phyloP scores from a whole-genome alignment of 2,888 invertebrate genomes.

The Reticulitermes lucifugus region DNA sequence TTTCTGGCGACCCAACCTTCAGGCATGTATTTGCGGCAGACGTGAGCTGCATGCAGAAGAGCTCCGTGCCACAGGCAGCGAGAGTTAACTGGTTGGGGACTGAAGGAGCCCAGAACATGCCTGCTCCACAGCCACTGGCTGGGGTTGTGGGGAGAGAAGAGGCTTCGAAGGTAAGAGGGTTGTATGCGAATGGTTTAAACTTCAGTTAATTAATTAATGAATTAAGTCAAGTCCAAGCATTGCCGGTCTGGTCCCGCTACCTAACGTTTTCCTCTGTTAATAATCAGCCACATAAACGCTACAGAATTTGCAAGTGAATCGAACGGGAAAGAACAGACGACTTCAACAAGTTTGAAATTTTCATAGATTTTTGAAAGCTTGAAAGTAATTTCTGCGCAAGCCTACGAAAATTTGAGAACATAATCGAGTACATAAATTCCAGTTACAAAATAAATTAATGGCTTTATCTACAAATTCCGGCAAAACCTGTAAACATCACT shows the following conservation, averaged over 20 bases:
- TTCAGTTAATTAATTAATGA: constrained; percentile 47
- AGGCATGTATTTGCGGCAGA: constrained; percentile 41
- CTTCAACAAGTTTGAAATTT: too few species aligned
- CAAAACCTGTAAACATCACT: too few species aligned
- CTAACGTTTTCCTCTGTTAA: neutral
- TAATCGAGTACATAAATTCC: too few species aligned
- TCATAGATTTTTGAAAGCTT: too few species aligned
- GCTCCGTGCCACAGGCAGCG: neutral
- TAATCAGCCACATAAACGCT: neutral
- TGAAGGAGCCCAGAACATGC: neutral
- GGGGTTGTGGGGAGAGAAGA: neutral
- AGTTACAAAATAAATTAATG: too few species aligned
- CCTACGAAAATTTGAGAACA: too few species aligned
- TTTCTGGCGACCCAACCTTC: constrained; percentile 41
- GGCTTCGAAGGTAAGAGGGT: neutral
- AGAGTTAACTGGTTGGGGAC: constrained; percentile 9
- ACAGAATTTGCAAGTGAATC: too few species aligned
- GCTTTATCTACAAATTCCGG: too few species aligned
- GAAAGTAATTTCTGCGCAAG: too few species aligned
- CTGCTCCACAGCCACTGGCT: neutral
- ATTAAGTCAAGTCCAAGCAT: constrained; percentile 38
- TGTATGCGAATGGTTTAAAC: constrained; percentile 42
- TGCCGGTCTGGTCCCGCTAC: constrained; percentile 2
- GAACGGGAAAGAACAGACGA: too few species aligned
- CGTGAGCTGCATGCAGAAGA: constrained; percentile 36